Percentiles rank a stretch among this genome's conserved stretches.
Conservation (phyloP, 1,140 invertebrate genomes). For the Aphaenogaster rudis region DNA sequence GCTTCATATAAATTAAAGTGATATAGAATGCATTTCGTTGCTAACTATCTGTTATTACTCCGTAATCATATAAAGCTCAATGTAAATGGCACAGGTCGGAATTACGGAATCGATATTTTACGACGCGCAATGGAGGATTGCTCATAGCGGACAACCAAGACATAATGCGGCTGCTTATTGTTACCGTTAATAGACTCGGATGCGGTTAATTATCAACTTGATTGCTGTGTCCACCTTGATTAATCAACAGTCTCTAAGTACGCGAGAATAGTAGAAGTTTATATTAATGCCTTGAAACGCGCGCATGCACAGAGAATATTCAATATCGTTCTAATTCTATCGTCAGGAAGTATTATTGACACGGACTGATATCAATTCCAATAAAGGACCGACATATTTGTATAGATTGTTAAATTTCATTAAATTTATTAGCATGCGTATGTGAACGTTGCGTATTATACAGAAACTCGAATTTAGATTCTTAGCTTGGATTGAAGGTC, state of each 20-base stretch:
- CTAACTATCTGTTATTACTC: slow-evolving; percentile 3
- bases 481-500: not conserved
- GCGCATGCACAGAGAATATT: not conserved
- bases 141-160: not conserved
- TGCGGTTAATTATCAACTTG: slow-evolving; percentile 46
- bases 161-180: slow-evolving; percentile 26
- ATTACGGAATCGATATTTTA: slow-evolving; percentile 55
- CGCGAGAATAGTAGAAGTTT: not conserved
- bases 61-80: slow-evolving; percentile 1
- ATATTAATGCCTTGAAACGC: slow-evolving; percentile 17
- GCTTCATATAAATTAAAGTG: not conserved
- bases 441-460: not conserved
- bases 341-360: not conserved
- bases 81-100: slow-evolving; percentile 9
- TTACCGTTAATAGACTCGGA: slow-evolving; percentile 40
- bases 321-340: slow-evolving; percentile 1
- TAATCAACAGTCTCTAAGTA: slow-evolving; percentile 16
- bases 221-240: slow-evolving; percentile 29
- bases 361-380: not conserved
- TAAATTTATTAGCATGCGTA: not conserved
- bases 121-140: slow-evolving; percentile 15
- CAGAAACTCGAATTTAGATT: not conserved
- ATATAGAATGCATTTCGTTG: not conserved
- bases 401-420: not conserved
- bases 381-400: not conserved